These are phyloP conservation scores for Cyanoderma ruficeps DNA, from an alignment of 2,113 vertebrate species.

Conservation along the genomic window DNA sequence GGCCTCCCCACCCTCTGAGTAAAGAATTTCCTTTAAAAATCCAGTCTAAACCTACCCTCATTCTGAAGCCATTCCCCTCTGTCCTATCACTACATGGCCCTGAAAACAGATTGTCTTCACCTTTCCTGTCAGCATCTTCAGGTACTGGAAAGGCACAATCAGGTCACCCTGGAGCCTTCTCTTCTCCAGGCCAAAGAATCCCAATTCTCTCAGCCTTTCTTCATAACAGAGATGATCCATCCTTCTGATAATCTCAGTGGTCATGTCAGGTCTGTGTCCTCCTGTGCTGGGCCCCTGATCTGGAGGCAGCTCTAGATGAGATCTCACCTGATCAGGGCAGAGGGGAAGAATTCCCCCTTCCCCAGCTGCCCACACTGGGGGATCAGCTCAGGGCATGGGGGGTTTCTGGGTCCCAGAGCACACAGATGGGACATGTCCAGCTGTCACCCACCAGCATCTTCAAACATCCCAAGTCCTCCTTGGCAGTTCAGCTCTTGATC, in stretches of 20 bases:
- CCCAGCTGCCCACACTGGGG: rapidly evolving
- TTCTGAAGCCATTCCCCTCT: background rate
- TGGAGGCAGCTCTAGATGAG: background rate
- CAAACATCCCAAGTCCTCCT: background rate
- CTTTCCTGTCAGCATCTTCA: background rate
- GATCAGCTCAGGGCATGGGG: background rate
- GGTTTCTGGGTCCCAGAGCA: background rate
- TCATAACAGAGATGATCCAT: background rate
- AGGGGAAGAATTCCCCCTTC: background rate
- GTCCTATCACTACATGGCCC: too few relatives aligned
- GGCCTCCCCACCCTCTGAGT: rapidly evolving
- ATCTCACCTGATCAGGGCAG: background rate
- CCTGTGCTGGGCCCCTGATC: background rate
- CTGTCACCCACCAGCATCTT: background rate
- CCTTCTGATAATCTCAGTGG: too few relatives aligned
- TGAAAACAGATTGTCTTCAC: background rate
- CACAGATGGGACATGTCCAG: background rate
- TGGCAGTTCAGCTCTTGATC: background rate
- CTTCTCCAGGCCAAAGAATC: background rate
- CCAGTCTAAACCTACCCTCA: background rate
- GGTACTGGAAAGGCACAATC: rapidly evolving
- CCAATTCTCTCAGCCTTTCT: background rate
- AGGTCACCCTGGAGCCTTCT: background rate
- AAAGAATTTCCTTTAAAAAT: background rate
- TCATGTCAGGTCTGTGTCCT: rapidly evolving